These are phyloP conservation scores for Serranus cabrilla DNA, from an alignment of 2,797 vertebrate genomes.

Conservation along the genomic window DNA sequence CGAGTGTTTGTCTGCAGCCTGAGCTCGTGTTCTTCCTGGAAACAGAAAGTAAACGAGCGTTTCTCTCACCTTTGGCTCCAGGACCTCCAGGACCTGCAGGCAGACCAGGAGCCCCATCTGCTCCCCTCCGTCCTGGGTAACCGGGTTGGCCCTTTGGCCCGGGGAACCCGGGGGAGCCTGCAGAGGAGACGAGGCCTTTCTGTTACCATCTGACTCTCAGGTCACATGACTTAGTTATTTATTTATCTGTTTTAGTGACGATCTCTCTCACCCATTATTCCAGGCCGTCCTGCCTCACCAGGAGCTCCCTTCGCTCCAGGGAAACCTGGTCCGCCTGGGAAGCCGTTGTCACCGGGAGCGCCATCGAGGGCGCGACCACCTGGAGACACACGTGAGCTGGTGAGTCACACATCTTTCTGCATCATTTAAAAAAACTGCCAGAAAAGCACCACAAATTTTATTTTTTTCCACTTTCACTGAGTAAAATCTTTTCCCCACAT, in stretches of 20 bases:
- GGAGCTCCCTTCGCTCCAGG: conserved; percentile 86
- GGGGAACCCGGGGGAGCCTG: conserved; percentile 88
- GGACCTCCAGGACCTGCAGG: conserved; percentile 81
- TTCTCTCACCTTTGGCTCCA: conserved; percentile 89
- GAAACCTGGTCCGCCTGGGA: conserved; percentile 85
- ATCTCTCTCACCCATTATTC: conserved; percentile 88
- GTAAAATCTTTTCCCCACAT: too few species aligned
- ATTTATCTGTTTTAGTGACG: too few species aligned
- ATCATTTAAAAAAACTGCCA: too few species aligned
- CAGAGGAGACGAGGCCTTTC: not conserved
- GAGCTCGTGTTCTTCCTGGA: not conserved
- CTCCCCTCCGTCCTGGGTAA: conserved; percentile 86
- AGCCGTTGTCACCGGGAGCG: conserved; percentile 87
- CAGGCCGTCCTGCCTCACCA: conserved; percentile 89
- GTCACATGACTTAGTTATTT: too few species aligned
- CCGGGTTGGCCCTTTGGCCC: conserved; percentile 87
- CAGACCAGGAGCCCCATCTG: conserved; percentile 84
- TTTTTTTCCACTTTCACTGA: too few species aligned
- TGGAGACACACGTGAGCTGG: conserved; percentile 58
- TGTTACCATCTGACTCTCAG: not conserved
- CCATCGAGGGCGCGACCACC: conserved; percentile 87
- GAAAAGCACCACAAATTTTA: too few species aligned
- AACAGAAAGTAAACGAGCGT: not conserved
- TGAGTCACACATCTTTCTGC: not conserved
- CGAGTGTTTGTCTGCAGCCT: not conserved